These are phyloP conservation scores for Scarus forsteni DNA, from an alignment of 2,797 vertebrate species.

Conservation along the genomic window DNA sequence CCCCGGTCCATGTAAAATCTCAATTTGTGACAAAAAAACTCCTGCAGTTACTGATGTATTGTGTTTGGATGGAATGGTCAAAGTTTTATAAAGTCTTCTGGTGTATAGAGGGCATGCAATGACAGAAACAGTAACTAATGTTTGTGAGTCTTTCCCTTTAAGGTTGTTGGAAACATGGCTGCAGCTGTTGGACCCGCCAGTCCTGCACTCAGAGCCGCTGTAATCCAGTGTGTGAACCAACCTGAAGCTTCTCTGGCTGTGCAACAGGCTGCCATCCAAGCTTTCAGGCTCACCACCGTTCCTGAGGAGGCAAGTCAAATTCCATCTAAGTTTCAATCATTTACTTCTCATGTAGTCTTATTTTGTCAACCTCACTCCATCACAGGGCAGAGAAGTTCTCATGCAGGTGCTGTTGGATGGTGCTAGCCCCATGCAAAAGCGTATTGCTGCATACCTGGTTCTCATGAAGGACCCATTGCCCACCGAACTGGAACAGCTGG, in stretches of 20 bases:
- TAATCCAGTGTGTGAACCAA: constrained; percentile 89
- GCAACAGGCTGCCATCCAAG: constrained; percentile 95
- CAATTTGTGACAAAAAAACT: too few species aligned
- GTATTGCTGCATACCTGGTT: constrained; percentile 93
- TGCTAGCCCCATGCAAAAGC: constrained; percentile 86
- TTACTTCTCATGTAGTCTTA: neutral
- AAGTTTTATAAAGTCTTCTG: too few species aligned
- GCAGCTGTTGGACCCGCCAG: constrained; percentile 84
- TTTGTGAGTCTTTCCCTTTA: constrained; percentile 11
- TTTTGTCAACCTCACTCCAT: constrained; percentile 13
- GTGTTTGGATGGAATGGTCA: too few species aligned
- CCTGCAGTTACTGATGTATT: too few species aligned
- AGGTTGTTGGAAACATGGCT: constrained; percentile 98
- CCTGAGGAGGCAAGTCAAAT: constrained; percentile 86
- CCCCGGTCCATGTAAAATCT: too few species aligned
- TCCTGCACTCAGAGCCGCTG: constrained; percentile 83
- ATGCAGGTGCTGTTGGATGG: constrained; percentile 84
- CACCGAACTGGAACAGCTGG: constrained; percentile 83
- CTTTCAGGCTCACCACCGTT: constrained; percentile 87
- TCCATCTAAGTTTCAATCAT: neutral
- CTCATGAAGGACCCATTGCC: constrained; percentile 90
- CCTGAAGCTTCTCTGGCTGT: constrained; percentile 82
- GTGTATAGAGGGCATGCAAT: too few species aligned
- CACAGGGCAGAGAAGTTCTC: constrained; percentile 85
- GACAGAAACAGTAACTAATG: neutral